These are phyloP conservation scores for Ennomos erosarius DNA, from an alignment of 2,888 invertebrate genomes.

Conservation along the genomic window DNA sequence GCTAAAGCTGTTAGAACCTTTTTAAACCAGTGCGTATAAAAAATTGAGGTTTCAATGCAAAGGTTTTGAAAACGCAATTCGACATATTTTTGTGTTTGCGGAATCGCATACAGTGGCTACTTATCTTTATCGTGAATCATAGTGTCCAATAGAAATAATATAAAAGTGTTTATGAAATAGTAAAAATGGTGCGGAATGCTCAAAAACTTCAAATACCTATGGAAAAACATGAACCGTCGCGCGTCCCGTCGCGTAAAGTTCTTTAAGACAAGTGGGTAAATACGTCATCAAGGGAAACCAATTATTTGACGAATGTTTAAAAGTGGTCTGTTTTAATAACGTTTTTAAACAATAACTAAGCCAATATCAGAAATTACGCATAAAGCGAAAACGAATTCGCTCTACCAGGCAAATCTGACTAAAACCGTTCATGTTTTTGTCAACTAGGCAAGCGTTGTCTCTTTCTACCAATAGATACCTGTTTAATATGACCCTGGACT, in stretches of 20 bases:
- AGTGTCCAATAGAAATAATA: background rate
- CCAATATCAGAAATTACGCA: background rate
- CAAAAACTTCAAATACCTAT: conserved; percentile 7
- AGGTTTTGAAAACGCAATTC: background rate
- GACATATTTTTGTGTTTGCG: conserved; percentile 9
- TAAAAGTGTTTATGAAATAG: conserved; percentile 12
- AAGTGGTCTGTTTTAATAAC: background rate
- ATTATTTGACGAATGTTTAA: conserved; percentile 13
- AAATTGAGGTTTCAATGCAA: too few species aligned
- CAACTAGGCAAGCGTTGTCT: conserved; percentile 12
- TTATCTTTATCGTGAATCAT: background rate
- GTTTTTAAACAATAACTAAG: background rate
- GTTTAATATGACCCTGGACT: conserved; percentile 21
- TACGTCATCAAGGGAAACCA: conserved; percentile 40
- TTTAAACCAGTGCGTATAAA: too few species aligned
- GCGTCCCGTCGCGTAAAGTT: conserved; percentile 4
- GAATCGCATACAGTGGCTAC: conserved; percentile 28
- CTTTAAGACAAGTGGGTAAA: conserved; percentile 15
- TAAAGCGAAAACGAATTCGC: conserved; percentile 1
- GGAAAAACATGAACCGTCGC: conserved; percentile 12
- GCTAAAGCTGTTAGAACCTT: conserved; percentile 3
- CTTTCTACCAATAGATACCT: conserved; percentile 20
- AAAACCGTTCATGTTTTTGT: conserved; percentile 16
- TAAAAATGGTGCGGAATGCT: conserved; percentile 8
- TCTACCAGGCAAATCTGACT: conserved; percentile 3